These are phyloP conservation scores for Oryzias celebensis DNA, from an alignment of 2,113 vertebrate genomes.

Conservation along the genomic window DNA sequence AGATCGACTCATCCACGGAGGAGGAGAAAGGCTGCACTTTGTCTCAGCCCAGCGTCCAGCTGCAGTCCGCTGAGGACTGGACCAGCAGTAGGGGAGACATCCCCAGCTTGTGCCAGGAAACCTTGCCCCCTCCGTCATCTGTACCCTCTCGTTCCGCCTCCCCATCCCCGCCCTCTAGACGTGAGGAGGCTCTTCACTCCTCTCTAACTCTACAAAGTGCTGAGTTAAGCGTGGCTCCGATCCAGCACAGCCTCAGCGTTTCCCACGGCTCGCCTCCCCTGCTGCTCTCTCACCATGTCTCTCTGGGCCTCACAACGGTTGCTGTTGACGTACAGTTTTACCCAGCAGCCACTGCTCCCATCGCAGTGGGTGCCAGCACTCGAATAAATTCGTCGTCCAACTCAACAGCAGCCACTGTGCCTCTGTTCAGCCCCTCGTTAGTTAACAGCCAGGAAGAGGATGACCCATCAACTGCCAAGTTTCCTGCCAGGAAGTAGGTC, in stretches of 20 bases:
- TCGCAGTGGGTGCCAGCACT: constrained; percentile 37
- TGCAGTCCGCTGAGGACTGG: constrained; percentile 73
- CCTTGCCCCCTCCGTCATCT: constrained; percentile 54
- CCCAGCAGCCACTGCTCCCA: constrained; percentile 48
- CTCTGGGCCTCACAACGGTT: constrained; percentile 73
- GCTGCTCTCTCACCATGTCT: constrained; percentile 74
- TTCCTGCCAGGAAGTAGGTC: constrained; percentile 57
- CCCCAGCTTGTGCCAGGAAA: constrained; percentile 60
- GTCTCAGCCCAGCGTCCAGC: constrained; percentile 67
- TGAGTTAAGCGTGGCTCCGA: constrained; percentile 54
- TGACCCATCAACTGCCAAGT: constrained; percentile 42
- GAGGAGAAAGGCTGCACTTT: constrained; percentile 58
- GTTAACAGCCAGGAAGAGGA: constrained; percentile 53
- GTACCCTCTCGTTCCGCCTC: constrained; percentile 43
- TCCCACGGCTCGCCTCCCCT: constrained; percentile 68
- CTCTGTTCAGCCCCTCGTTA: constrained; percentile 44
- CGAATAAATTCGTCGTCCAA: constrained; percentile 39
- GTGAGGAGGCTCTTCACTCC: constrained; percentile 65
- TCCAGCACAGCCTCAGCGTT: constrained; percentile 75
- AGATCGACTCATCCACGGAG: constrained; percentile 66
- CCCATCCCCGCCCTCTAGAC: constrained; percentile 41
- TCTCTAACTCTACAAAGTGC: constrained; percentile 71
- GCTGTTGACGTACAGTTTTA: constrained; percentile 77
- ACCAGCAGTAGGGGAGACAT: constrained; percentile 54
- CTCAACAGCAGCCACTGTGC: constrained; percentile 29